Evolutionary conservation across 2,888 invertebrate species (phyloP), one percentile per base, ranked within the genome.

Genomic region (Vannuccia rotundouncinata): DNA sequence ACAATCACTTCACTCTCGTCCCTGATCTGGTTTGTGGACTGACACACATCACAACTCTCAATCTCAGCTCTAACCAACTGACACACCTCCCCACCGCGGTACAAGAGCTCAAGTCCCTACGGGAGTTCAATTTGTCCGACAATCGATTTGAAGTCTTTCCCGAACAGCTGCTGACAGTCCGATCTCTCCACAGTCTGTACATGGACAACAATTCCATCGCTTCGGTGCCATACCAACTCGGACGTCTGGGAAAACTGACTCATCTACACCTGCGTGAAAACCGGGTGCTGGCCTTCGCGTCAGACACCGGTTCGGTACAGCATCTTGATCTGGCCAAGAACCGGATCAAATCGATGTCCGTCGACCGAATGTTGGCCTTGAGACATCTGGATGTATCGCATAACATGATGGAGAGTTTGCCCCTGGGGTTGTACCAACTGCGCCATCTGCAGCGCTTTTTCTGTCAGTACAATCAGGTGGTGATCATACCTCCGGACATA

Each of bases 1-100:
- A 85, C 78, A 87, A 87, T 82, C 82, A 82, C 66, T 85, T 87
- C 81, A 86, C 86, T 78, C 85, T 85, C 77, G 82, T 84, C n/a
- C 84, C 84, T 0, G 60, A 78, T 0, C 73, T 31, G 1, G 76
- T 84, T 28, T 82, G 82, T 27, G 31, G 74, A 17, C 27, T 84
- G 77, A 66, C 60, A n/a, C 74, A 79, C 0, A 79, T 84, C 27
- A 82, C 82, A 59, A 77, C 73, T 5, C 66, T 84, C 0, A 80
- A 83, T 59, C 29, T 84, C 0, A 77, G 78, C 17, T 75, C 78
- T 2, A 87, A 87, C 82, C 82, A 84, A 27, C 82, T 87, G 0
- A 82, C 83, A 27, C 84, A 83, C 77, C 82, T 87, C 0, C 84
- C 87, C 0, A 83, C 84, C 17, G 85, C 86, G 74, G 84, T 87